phyloP scores from a whole-genome alignment of 1,140 invertebrate species.

The Bilobella aurantiaca region DNA sequence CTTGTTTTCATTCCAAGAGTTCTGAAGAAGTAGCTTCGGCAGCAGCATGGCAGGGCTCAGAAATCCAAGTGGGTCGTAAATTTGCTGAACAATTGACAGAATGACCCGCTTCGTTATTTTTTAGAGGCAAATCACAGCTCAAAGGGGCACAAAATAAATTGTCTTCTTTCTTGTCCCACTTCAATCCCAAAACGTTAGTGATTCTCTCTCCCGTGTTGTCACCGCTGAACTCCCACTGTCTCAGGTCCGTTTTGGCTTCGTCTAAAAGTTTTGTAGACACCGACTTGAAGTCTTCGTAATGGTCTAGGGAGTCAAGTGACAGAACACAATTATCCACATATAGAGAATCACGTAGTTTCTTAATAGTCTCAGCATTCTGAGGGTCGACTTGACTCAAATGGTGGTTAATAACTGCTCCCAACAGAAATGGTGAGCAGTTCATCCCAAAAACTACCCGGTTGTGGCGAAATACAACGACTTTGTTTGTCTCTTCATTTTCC shows the following conservation, averaged over 20 bases:
- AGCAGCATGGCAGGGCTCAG: slow-evolving; percentile 16
- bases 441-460: slow-evolving; percentile 19
- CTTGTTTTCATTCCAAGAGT: slow-evolving; percentile 14
- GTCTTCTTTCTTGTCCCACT: slow-evolving; percentile 11
- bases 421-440: slow-evolving; percentile 16
- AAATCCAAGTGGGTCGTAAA: slow-evolving; percentile 26
- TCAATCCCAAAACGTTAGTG: slow-evolving; percentile 7
- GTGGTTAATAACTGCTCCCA: slow-evolving; percentile 12
- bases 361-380: background rate
- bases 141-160: background rate
- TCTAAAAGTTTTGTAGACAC: background rate
- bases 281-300: background rate
- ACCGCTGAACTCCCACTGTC: background rate
- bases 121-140: background rate
- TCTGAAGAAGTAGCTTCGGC: slow-evolving; percentile 22
- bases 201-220: background rate
- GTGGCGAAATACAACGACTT: slow-evolving; percentile 7
- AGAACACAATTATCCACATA: slow-evolving; percentile 22
- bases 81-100: background rate
- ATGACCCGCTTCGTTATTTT: slow-evolving; percentile 20
- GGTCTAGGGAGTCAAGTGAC: background rate
- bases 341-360: background rate
- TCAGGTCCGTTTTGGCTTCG: background rate
- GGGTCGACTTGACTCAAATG: background rate
- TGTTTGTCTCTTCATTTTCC: background rate